Percentiles rank a stretch among this genome's conserved stretches.
Conservation (phyloP, 2,797 vertebrate genomes). For the Malurus leucopterus region DNA sequence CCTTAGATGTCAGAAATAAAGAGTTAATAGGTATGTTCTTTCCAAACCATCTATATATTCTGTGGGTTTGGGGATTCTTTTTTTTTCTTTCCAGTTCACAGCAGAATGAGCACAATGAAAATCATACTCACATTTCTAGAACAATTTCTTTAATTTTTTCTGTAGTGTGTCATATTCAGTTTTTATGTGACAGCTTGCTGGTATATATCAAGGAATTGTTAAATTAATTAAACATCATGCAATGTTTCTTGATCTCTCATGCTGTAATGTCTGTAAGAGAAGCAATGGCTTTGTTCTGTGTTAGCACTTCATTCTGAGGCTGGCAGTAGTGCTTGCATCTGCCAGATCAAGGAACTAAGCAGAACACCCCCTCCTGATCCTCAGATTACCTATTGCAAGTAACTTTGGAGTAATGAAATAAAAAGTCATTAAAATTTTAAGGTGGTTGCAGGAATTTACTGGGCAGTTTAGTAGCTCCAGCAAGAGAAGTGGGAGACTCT, state of each 20-base stretch:
- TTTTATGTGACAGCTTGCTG: background rate
- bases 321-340: background rate
- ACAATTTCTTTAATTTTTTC: background rate
- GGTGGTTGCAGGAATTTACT: background rate
- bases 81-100: background rate
- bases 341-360: background rate
- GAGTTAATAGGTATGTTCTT: constrained; percentile 90
- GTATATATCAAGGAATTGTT: background rate
- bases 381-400: background rate
- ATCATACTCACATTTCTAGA: background rate
- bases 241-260: background rate
- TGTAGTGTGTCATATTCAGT: background rate
- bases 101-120: background rate
- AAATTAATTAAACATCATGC: constrained; percentile 11
- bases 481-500: background rate
- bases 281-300: constrained; percentile 8
- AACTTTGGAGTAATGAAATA: background rate
- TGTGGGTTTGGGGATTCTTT: background rate
- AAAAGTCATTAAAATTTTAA: background rate
- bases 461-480: background rate
- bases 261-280: constrained; percentile 1
- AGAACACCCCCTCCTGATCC: background rate
- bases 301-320: background rate
- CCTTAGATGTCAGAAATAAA: constrained; percentile 97
- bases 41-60: background rate